These are phyloP conservation scores for Anas capensis DNA, from an alignment of 2,797 vertebrate genomes.

Conservation along the genomic window DNA sequence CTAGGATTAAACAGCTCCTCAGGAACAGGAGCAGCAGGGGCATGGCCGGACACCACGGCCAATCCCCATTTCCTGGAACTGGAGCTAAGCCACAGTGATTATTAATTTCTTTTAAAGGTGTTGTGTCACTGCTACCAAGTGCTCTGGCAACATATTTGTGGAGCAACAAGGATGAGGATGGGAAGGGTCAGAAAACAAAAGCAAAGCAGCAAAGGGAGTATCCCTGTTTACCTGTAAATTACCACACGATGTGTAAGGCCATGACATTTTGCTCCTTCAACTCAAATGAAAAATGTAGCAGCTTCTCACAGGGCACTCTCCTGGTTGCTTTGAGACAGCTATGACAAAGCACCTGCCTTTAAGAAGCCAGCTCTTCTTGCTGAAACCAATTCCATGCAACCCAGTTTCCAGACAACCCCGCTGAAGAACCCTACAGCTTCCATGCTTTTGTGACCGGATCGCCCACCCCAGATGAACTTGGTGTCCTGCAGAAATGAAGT, in stretches of 20 bases:
- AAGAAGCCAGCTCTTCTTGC: neutral
- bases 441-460: neutral
- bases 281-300: conserved; percentile 20
- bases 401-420: neutral
- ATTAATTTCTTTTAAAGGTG: neutral
- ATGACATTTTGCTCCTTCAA: conserved; percentile 49
- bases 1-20: neutral
- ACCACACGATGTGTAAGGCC: conserved; percentile 35
- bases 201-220: conserved; percentile 14
- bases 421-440: neutral
- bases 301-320: conserved; percentile 37
- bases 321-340: conserved; percentile 7
- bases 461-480: neutral
- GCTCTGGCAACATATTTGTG: neutral
- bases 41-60: neutral
- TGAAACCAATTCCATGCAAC: neutral
- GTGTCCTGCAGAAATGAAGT: neutral
- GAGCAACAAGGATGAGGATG: neutral
- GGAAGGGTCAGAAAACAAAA: neutral
- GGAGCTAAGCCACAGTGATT: neutral
- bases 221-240: conserved; percentile 14
- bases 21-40: neutral
- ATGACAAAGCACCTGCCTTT: neutral
- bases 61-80: neutral
- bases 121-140: neutral